phyloP scores from a whole-genome alignment of 1,140 invertebrate genomes.

The Euura lappo region DNA sequence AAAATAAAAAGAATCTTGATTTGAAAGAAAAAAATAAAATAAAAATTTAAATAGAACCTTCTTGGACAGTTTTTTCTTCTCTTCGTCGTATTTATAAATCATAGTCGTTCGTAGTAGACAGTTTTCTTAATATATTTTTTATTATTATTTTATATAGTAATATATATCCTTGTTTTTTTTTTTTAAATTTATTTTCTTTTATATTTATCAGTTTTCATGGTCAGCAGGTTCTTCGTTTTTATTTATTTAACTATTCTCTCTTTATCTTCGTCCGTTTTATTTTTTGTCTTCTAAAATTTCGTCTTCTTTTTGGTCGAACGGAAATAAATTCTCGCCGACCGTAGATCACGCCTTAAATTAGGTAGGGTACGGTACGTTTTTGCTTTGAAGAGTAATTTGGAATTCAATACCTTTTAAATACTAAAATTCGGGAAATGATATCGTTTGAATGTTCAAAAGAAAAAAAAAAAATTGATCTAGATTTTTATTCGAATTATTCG shows the following conservation, averaged over 20 bases:
- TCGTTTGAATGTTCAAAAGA: too few relatives aligned
- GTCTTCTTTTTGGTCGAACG: constrained; percentile 34
- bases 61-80: neutral
- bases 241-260: neutral
- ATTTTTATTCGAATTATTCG: too few relatives aligned
- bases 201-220: too few relatives aligned
- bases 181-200: neutral
- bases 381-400: too few relatives aligned
- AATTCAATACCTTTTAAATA: too few relatives aligned
- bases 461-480: too few relatives aligned
- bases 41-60: too few relatives aligned
- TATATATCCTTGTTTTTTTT: neutral
- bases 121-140: neutral
- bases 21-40: too few relatives aligned
- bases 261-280: neutral
- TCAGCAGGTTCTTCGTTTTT: neutral
- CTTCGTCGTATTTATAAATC: neutral
- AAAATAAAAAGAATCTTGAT: too few relatives aligned
- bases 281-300: neutral
- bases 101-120: neutral
- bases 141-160: too few relatives aligned
- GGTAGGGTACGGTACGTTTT: neutral
- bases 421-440: too few relatives aligned
- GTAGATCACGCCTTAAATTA: constrained; percentile 3
- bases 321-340: constrained; percentile 23